A percentile compares a stretch with the other conserved stretches of the same genome.
Conservation (phyloP, 1,140 invertebrate species). For the Cotesia typhae region DNA sequence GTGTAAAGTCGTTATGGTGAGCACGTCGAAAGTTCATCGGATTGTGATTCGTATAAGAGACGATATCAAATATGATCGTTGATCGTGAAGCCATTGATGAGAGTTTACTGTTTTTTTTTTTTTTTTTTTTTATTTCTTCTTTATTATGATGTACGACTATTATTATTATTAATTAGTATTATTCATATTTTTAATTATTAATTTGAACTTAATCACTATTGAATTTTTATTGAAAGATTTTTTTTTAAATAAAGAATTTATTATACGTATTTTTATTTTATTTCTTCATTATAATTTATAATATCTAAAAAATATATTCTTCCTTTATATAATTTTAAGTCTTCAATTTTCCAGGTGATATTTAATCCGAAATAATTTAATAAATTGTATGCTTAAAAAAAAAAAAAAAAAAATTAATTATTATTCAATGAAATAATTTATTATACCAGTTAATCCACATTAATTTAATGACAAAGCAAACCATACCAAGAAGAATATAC, state of each 20-base stretch:
- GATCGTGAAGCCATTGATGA: constrained; percentile 16
- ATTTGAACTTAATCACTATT: neutral
- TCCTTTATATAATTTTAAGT: constrained; percentile 17
- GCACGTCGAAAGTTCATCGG: constrained; percentile 24
- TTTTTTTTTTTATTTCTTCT: neutral
- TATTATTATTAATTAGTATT: constrained; percentile 11
- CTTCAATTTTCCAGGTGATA: neutral
- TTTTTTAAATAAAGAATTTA: neutral
- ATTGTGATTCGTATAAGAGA: constrained; percentile 25
- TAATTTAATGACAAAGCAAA: too few relatives aligned
- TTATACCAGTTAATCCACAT: constrained; percentile 41
- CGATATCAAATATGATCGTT: constrained; percentile 15
- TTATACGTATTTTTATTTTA: constrained; percentile 31
- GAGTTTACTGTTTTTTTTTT: constrained; percentile 10
- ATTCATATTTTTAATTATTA: neutral
- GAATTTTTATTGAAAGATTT: neutral
- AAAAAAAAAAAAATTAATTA: constrained; percentile 22
- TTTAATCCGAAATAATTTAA: constrained; percentile 37
- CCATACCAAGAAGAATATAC: constrained; percentile 44
- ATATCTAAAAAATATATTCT: constrained; percentile 25
- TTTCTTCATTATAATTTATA: constrained; percentile 19
- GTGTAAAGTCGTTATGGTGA: constrained; percentile 25
- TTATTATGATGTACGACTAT: neutral
- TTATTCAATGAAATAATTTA: constrained; percentile 51
- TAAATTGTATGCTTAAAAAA: constrained; percentile 60